Evolutionary conservation across 2,797 vertebrate genomes (phyloP).

Genomic region (Holocentrus rufus): DNA sequence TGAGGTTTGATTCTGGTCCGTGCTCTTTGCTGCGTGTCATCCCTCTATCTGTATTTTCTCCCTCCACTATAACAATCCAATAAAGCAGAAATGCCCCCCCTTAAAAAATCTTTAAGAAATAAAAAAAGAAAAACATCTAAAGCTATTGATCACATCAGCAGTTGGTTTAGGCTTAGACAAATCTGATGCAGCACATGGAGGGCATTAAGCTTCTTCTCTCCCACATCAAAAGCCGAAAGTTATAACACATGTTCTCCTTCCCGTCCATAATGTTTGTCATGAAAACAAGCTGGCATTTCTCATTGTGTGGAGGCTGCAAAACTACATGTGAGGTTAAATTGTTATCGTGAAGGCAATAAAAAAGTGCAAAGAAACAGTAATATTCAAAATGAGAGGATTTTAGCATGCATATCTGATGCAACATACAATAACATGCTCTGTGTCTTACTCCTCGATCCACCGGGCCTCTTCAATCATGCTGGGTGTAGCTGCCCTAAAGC

Average conservation of each 20-base stretch:
- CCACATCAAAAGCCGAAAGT: constrained; percentile 31
- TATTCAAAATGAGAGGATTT: constrained; percentile 18
- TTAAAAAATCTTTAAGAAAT: too few relatives aligned
- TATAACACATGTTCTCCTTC: constrained; percentile 41
- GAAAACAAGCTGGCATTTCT: constrained; percentile 33
- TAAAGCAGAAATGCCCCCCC: too few relatives aligned
- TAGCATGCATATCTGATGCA: not conserved
- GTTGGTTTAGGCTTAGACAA: constrained; percentile 22
- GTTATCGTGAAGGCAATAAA: constrained; percentile 13
- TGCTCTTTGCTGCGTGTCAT: too few relatives aligned
- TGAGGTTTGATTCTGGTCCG: too few relatives aligned
- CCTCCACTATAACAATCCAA: too few relatives aligned
- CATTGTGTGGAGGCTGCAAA: constrained; percentile 33
- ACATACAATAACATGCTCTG: not conserved
- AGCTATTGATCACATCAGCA: constrained; percentile 44
- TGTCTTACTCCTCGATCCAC: constrained; percentile 19
- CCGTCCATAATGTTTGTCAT: constrained; percentile 33
- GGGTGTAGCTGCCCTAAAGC: constrained; percentile 35
- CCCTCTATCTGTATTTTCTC: too few relatives aligned
- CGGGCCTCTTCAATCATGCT: constrained; percentile 26
- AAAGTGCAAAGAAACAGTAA: not conserved
- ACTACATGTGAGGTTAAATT: not conserved
- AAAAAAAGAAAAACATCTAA: constrained; percentile 32
- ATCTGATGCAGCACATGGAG: constrained; percentile 32
- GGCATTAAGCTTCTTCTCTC: constrained; percentile 26